Evolutionary conservation across 2,888 invertebrate genomes (phyloP), one percentile per base, ranked within the genome.

Genomic region (Phania funesta): DNA sequence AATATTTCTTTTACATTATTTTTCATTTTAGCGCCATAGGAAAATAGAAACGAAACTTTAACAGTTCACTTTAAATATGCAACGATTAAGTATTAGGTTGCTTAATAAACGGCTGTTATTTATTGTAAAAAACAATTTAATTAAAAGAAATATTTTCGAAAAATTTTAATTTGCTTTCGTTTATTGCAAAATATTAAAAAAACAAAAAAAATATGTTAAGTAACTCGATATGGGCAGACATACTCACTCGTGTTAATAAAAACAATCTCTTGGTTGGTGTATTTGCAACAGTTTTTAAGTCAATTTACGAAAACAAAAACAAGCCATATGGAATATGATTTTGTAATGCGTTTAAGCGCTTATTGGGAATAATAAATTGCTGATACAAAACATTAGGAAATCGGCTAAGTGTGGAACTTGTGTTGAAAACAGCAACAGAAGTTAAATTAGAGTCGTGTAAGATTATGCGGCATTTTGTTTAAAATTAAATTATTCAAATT

Each of bases 141-240:
- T 76, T 71, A 60, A 76, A 60, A 52, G 35, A 71, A 64, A 41
- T 56, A 70, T 52, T 56, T 67, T 48, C 1, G 1, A 44, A 52
- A 70, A 71, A 76, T 67, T 8, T 73, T 67, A 81, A 67, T 60
- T 71, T 65, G 38, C 46, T 75, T 65, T 70, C 48, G 35, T 75
- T 80, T 70, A 70, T 76, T 75, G 58, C 62, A 70, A 70, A 65
- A 71, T 64, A 35, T 58, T 52, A 24, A 50, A 54, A 67, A 74
- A 38, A 32, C 68, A 60, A 48, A 29, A 60, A 52, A 50, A 20
- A 6, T 46, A 64, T 7, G 41, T 73, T 44, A 32, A 73, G 44
- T 52, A 64, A 74, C 54, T 46, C 24, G 38, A 18, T n/a, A 24
- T 22, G 29, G 22, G 13, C 64, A 50, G 5, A 29, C 20, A 38